These are phyloP conservation scores for Scaptomyza flava DNA, from an alignment of 2,888 invertebrate species.

Conservation along the genomic window DNA sequence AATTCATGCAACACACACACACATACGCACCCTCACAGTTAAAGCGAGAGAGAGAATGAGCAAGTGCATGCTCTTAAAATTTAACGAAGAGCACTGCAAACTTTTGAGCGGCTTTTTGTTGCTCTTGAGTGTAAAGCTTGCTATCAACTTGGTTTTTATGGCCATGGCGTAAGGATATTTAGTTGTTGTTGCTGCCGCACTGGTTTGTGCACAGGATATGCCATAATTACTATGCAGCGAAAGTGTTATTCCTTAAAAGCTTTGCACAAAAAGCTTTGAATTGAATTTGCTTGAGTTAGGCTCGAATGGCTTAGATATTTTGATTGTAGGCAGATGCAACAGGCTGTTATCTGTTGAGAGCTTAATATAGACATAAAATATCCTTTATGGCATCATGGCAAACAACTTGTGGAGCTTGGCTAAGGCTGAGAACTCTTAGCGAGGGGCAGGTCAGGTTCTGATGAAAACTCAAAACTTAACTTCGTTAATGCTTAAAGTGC, in stretches of 20 bases:
- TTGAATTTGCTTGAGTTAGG: constrained; percentile 7
- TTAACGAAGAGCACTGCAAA: constrained; percentile 38
- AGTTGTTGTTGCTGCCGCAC: constrained; percentile 4
- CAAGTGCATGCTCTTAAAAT: constrained; percentile 29
- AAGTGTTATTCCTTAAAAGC: constrained; percentile 39
- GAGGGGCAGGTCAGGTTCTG: constrained; percentile 30
- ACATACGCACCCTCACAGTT: constrained; percentile 10
- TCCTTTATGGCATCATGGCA: constrained; percentile 48
- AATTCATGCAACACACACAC: constrained; percentile 31
- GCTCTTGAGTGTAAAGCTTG: constrained; percentile 48
- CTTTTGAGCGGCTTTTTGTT: constrained; percentile 43
- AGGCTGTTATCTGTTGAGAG: constrained; percentile 33
- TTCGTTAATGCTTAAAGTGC: background rate
- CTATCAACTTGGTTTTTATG: constrained; percentile 28
- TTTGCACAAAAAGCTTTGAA: constrained; percentile 38
- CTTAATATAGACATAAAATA: constrained; percentile 17
- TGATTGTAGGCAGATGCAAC: constrained; percentile 37
- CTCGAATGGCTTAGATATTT: background rate
- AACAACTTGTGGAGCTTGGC: constrained; percentile 41
- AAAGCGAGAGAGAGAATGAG: background rate
- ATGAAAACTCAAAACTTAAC: background rate
- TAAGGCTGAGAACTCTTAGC: background rate
- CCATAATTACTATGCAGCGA: constrained; percentile 61
- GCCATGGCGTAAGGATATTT: constrained; percentile 57
- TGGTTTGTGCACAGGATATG: constrained; percentile 73